These are phyloP conservation scores for Pteruthius melanotis DNA, from an alignment of 2,113 vertebrate genomes.

Conservation along the genomic window DNA sequence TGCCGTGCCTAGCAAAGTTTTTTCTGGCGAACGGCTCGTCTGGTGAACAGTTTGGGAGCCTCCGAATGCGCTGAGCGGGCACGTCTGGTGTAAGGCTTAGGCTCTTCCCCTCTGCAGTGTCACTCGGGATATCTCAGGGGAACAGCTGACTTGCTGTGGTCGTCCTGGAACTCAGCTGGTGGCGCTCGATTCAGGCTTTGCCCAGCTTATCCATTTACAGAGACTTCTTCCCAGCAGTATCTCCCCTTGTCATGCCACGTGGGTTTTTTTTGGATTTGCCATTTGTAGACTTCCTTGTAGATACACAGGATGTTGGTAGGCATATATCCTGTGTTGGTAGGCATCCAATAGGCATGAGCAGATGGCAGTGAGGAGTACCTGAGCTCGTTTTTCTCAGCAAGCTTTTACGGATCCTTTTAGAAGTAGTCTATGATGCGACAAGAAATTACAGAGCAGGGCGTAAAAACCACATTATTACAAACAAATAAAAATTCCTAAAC, in stretches of 20 bases:
- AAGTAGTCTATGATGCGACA: not conserved
- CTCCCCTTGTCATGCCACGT: rapidly evolving
- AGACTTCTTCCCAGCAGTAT: not conserved
- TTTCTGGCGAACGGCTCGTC: not conserved
- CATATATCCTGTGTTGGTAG: too few relatives aligned
- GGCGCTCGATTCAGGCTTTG: not conserved
- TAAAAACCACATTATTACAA: not conserved
- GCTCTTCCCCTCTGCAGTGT: rapidly evolving
- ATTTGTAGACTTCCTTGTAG: not conserved
- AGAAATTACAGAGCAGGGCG: slow-evolving; percentile 1
- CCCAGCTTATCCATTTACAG: not conserved
- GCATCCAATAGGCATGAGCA: not conserved
- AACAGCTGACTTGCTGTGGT: not conserved
- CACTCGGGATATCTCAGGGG: not conserved
- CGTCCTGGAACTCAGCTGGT: not conserved
- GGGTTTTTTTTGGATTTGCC: not conserved
- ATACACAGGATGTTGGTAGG: rapidly evolving
- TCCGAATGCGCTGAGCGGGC: not conserved
- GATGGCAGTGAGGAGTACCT: not conserved
- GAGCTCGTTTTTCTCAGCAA: not conserved
- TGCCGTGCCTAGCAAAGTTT: not conserved
- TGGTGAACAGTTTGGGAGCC: not conserved
- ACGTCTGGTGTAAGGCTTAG: not conserved
- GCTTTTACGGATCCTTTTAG: not conserved
- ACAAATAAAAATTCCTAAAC: not conserved